Conservation (phyloP, 2,113 vertebrate species). For the Rhinolophus ferrumequinum region DNA sequence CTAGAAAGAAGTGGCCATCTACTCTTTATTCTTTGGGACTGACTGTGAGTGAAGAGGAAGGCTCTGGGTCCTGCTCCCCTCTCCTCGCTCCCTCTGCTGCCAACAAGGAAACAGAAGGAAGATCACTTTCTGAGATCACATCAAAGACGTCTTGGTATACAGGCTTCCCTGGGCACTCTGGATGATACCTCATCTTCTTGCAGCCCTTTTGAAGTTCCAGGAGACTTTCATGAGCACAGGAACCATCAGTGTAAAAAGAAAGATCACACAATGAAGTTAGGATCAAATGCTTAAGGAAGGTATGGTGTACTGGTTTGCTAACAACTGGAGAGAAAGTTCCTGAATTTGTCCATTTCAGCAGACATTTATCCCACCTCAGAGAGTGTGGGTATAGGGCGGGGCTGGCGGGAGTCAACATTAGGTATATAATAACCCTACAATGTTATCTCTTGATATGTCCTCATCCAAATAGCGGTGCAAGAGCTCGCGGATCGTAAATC, state of each 20-base stretch:
- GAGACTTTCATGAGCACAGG: background rate
- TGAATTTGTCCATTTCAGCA: background rate
- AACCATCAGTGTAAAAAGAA: background rate
- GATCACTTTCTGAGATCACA: background rate
- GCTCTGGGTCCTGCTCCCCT: background rate
- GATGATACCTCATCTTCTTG: background rate
- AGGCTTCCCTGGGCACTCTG: background rate
- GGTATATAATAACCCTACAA: background rate
- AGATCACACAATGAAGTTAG: background rate
- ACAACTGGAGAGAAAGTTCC: too few relatives aligned
- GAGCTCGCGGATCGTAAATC: background rate
- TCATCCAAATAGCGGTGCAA: background rate
- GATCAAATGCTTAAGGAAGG: background rate
- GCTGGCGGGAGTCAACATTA: rapidly evolving
- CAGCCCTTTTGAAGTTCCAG: background rate
- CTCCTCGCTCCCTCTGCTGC: background rate
- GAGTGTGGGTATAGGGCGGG: too few relatives aligned
- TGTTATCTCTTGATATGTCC: background rate
- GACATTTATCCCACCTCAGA: background rate
- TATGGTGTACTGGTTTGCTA: background rate
- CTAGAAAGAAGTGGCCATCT: background rate
- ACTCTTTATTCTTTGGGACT: background rate
- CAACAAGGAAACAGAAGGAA: background rate
- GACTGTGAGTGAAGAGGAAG: background rate
- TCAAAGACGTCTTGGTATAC: background rate